Evolutionary conservation across 2,888 invertebrate species (phyloP).

Genomic region (Cephus pygmeus): DNA sequence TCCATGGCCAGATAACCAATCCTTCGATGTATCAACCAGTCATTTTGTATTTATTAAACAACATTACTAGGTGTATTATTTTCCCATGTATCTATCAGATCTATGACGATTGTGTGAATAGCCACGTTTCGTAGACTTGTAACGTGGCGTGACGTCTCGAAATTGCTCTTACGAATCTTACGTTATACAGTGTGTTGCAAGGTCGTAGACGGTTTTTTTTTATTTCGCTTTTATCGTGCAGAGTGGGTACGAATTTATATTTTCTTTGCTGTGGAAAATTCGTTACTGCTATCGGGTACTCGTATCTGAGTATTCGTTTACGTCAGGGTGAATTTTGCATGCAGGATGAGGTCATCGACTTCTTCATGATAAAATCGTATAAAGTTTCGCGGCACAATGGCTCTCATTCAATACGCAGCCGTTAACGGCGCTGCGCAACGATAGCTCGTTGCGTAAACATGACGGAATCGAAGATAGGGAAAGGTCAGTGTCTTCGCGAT

Average conservation of each 20-base stretch:
- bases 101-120: neutral
- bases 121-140: neutral
- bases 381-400: conserved; percentile 33
- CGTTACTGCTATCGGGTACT: neutral
- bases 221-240: neutral
- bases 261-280: neutral
- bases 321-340: neutral
- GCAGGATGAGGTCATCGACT: neutral
- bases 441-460: conserved; percentile 40
- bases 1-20: neutral
- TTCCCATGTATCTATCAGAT: neutral
- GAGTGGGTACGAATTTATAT: neutral
- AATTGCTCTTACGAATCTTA: neutral
- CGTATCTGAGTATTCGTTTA: neutral
- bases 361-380: neutral
- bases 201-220: neutral
- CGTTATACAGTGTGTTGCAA: neutral
- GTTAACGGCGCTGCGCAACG: conserved; percentile 21
- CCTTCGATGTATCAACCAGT: neutral
- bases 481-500: conserved; percentile 38
- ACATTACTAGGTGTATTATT: neutral
- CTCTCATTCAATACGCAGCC: conserved; percentile 27
- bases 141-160: neutral
- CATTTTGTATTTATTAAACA: too few species aligned
- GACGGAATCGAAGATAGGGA: conserved; percentile 28